Conservation (phyloP, 2,888 invertebrate genomes). For the Dicycla oo region DNA sequence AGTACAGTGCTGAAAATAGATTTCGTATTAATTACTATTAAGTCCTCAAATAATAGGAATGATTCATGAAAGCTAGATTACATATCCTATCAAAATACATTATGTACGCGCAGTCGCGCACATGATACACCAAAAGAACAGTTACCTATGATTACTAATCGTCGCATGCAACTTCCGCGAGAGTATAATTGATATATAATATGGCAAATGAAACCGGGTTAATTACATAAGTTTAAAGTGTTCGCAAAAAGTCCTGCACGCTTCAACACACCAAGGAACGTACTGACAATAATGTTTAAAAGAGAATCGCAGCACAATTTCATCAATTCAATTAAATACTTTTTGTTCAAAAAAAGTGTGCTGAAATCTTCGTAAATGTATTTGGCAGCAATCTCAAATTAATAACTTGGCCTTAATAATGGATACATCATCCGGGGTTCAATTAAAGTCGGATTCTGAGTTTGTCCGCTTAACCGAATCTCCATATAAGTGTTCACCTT, state of each 20-base stretch:
- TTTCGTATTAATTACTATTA: background rate
- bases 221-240: slow-evolving; percentile 71
- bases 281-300: slow-evolving; percentile 26
- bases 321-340: slow-evolving; percentile 48
- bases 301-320: slow-evolving; percentile 41
- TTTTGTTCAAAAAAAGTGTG: slow-evolving; percentile 59
- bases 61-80: slow-evolving; percentile 21
- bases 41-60: background rate
- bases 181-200: slow-evolving; percentile 72
- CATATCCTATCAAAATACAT: slow-evolving; percentile 14
- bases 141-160: slow-evolving; percentile 62
- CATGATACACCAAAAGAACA: slow-evolving; percentile 38
- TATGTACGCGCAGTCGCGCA: slow-evolving; percentile 1
- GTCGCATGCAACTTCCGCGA: slow-evolving; percentile 69
- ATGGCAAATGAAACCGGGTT: slow-evolving; percentile 78
- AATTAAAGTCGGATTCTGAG: slow-evolving; percentile 38
- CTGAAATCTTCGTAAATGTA: slow-evolving; percentile 26
- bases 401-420: slow-evolving; percentile 40
- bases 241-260: slow-evolving; percentile 67
- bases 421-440: slow-evolving; percentile 16
- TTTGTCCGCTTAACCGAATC: slow-evolving; percentile 29
- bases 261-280: slow-evolving; percentile 39
- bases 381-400: slow-evolving; percentile 41
- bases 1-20: no score
- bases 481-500: slow-evolving; percentile 12